Evolutionary conservation across 2,113 vertebrate genomes (phyloP), one percentile per base, ranked within the genome.

Genomic region (Pygoscelis antarcticus): DNA sequence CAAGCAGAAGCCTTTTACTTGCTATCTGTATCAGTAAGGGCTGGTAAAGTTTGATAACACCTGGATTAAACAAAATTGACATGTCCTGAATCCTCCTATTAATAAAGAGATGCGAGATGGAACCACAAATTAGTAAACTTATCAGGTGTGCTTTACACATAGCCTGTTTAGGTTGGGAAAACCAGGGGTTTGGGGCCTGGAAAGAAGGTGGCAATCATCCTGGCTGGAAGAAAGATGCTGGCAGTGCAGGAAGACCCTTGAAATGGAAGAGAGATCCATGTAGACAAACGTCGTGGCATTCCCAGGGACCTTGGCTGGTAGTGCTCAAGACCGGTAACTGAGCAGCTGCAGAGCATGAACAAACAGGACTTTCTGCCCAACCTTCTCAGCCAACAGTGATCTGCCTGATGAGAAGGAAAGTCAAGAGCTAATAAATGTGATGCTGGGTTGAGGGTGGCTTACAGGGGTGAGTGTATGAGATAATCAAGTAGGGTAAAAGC

Each of bases 231-330:
- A n/a, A 47, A 79, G 66, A 13, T 3, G 7, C 60, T 46, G 34
- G 29, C 19, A 70, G 22, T 14, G 36, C 65, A 55, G 32, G 23
- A 49, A 68, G 30, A 80, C 36, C 16, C 42, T 16, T 29, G 34
- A 22, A 58, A 58, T 3, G 4, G 11, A 36, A 4, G 16, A 1
- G 7, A 76, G 15, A 17, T 7, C 13, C 4, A 0, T 8, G 12
- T 3, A 79, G 16, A 36, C 0, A 27, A 70, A 75, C 1, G 1
- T 8, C 16, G 10, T 2, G 5, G 29, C 16, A 20, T 74, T 32
- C 21, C 25, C 44, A 64, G 30, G 30, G 27, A 60, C 27, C 17
- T n/a, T 30, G 13, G 38, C 16, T 58, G 44, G 27, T n/a, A 74
- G 44, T 32, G 23, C 34, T 52, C 47, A 32, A 9, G 17, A n/a